Evolutionary conservation across 1,140 invertebrate species (phyloP).

Genomic region (Myzus persicae): DNA sequence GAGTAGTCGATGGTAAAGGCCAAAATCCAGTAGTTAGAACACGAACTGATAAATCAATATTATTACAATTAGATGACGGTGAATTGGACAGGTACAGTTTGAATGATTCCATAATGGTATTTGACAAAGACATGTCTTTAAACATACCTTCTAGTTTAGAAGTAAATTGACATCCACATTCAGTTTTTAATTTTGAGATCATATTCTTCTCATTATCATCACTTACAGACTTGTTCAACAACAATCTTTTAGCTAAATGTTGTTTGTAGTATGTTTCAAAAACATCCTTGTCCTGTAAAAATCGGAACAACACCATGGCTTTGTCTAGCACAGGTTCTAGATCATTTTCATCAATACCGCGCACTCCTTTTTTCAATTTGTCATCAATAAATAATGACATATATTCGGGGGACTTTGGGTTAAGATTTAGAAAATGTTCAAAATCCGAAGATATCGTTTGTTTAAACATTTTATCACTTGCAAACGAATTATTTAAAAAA

Average conservation of each 20-base stretch:
- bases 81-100: constrained; percentile 81
- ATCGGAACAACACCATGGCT: constrained; percentile 99
- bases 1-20: constrained; percentile 94
- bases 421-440: constrained; percentile 98
- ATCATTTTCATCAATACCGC: constrained; percentile 98
- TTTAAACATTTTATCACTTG: constrained; percentile 94
- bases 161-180: constrained; percentile 99
- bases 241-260: constrained; percentile 95
- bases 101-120: constrained; percentile 98
- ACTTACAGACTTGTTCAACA: constrained; percentile 97
- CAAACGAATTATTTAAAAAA: constrained; percentile 96
- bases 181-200: constrained; percentile 99
- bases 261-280: constrained; percentile 99
- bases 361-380: constrained; percentile 98
- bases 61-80: constrained; percentile 72
- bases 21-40: constrained; percentile 99
- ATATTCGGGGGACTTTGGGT: constrained; percentile 97
- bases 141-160: constrained; percentile 99
- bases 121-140: constrained; percentile 99
- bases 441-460: constrained; percentile 98
- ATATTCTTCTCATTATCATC: constrained; percentile 99
- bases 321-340: constrained; percentile 98
- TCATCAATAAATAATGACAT: constrained; percentile 99
- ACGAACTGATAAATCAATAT: constrained; percentile 94
- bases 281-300: constrained; percentile 99